Evolutionary conservation across 2,888 invertebrate species (phyloP), one percentile per base, ranked within the genome.

Genomic region (Meandrusa payeni): DNA sequence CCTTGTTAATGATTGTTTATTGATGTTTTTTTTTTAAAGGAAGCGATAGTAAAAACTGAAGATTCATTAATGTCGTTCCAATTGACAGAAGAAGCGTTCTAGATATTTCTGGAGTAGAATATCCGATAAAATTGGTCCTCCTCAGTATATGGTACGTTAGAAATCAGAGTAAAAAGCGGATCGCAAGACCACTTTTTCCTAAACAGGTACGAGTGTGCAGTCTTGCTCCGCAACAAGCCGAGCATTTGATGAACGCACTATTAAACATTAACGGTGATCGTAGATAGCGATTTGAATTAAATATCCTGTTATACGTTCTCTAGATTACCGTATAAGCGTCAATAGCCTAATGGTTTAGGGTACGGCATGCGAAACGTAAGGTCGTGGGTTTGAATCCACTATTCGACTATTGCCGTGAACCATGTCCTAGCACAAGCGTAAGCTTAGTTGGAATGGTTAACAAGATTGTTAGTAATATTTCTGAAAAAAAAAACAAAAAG

Each of bases 211-310:
- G 11, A 40, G 22, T 17, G 34, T 27, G 28, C 20, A 22, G 28
- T 38, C 28, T 28, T 22, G 31, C 43, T 36, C 28, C 13, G 43
- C 17, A 41, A 38, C 29, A 28, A 9, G 23, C 40, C 26, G 17
- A 22, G 13, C 33, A 46, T 37, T 19, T 19, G 17, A 26, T 40
- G 54, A 55, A 60, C 54, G 64, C 64, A 59, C 66, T 51, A 55
- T 41, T 63, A 50, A 57, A 39, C 51, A 39, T 52, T 66, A 74
- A 73, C 72, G 71, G 73, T 43, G 42, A 41, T 47, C 22, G 31
- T 26, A 37, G 11, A 11, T 12, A 24, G 31, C 7, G 17, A 19
- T 27, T 26, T 17, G 0, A 41, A 34, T 23, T 22, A 27, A n/a
- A 22, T 13, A n/a, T 15, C 24, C 32, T 17, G 12, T 11, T 33